A percentile compares a stretch with the other conserved stretches of the same genome.
Conservation (phyloP, 2,113 vertebrate genomes). For the Tamias sibiricus region DNA sequence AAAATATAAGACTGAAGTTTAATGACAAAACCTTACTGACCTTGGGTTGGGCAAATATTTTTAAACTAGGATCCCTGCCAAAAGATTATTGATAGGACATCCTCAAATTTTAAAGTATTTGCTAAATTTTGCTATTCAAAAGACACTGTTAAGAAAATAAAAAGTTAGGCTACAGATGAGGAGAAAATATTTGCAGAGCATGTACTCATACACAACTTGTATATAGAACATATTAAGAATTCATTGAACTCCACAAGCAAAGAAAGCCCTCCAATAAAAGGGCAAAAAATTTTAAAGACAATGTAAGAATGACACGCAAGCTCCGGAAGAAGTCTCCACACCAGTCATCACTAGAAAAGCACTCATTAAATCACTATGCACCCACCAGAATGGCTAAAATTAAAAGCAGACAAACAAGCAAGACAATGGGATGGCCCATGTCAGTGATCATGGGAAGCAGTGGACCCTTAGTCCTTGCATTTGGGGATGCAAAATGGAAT, state of each 20-base stretch:
- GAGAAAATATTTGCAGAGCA: background rate
- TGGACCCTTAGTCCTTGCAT: background rate
- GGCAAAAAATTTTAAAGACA: background rate
- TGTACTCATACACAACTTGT: background rate
- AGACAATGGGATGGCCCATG: background rate
- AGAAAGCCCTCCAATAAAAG: background rate
- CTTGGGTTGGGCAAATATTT: background rate
- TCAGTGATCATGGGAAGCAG: background rate
- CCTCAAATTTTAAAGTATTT: background rate
- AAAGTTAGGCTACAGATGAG: background rate
- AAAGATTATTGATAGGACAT: background rate
- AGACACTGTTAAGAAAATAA: background rate
- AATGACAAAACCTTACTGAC: background rate
- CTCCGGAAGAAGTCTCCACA: background rate
- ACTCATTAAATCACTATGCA: background rate
- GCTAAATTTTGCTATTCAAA: background rate
- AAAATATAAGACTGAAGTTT: background rate
- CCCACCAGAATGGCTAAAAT: background rate
- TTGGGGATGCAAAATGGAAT: background rate
- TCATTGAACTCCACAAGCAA: background rate
- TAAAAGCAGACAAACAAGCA: background rate
- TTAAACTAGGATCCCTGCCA: background rate
- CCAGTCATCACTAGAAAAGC: background rate
- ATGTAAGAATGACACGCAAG: background rate
- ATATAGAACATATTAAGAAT: background rate